phyloP scores from a whole-genome alignment of 2,797 vertebrate species.

The Acanthornis magna region DNA sequence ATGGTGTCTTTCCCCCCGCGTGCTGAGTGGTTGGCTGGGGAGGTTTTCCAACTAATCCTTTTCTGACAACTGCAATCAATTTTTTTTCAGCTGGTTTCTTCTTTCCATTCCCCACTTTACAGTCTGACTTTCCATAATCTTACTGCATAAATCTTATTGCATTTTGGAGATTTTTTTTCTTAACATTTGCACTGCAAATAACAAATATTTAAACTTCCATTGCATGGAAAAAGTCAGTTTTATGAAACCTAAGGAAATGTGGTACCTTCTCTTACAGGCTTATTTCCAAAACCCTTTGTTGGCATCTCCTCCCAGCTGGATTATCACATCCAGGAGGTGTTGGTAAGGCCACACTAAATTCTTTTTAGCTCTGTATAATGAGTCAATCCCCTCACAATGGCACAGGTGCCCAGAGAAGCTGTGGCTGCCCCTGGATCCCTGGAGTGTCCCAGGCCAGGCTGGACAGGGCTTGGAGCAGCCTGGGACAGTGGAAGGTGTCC shows the following conservation, averaged over 20 bases:
- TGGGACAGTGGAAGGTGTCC: neutral
- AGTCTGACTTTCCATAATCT: neutral
- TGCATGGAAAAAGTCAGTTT: neutral
- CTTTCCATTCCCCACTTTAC: neutral
- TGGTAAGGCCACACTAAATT: neutral
- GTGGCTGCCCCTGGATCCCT: neutral
- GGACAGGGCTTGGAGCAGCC: rapidly evolving
- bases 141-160: neutral
- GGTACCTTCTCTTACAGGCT: neutral
- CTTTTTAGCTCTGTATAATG: neutral
- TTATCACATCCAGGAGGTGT: neutral
- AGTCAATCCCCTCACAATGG: neutral
- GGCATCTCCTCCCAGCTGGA: neutral
- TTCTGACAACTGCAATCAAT: neutral
- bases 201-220: neutral
- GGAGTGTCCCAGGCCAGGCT: neutral
- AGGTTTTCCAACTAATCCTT: neutral
- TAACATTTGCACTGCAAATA: slow-evolving; percentile 12
- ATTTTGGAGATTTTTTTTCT: neutral
- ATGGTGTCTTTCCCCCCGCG: neutral
- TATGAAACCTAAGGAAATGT: neutral
- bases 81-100: neutral
- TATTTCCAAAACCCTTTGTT: neutral
- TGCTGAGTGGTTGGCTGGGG: neutral
- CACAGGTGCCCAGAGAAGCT: neutral